Evolutionary conservation across 1,140 invertebrate genomes (phyloP).

Genomic region (Ladona fulva): DNA sequence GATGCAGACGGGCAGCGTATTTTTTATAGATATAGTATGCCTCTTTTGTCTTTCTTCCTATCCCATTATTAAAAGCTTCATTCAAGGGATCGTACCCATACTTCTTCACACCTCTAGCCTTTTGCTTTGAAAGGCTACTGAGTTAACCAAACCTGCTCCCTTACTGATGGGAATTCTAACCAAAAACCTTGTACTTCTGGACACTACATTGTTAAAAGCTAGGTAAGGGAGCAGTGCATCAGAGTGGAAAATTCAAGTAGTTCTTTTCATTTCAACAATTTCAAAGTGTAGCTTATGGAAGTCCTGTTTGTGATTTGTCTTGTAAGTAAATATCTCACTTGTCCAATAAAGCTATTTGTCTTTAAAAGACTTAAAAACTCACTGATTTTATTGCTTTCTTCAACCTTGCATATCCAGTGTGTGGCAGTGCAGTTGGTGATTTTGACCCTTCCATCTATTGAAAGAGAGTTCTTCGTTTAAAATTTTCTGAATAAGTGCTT

Average conservation of each 20-base stretch:
- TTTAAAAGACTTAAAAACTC: slow-evolving; percentile 12
- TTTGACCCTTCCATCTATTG: too few relatives aligned
- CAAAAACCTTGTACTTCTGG: slow-evolving; percentile 1
- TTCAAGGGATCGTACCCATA: background rate
- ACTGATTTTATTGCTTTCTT: background rate
- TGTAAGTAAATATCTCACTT: slow-evolving; percentile 19
- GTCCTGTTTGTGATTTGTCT: slow-evolving; percentile 18
- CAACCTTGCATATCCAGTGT: background rate
- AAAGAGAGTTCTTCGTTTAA: too few relatives aligned
- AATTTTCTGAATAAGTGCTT: too few relatives aligned
- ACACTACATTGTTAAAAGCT: slow-evolving; percentile 6
- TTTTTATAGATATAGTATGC: background rate
- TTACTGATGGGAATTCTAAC: background rate
- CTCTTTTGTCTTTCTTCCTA: background rate
- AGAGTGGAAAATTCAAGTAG: slow-evolving; percentile 15
- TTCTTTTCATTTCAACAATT: slow-evolving; percentile 10
- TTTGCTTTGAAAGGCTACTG: slow-evolving; percentile 7
- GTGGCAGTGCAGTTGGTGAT: too few relatives aligned
- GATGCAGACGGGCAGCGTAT: background rate
- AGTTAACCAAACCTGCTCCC: slow-evolving; percentile 1
- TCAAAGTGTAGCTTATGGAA: slow-evolving; percentile 17
- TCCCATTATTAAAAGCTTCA: slow-evolving; percentile 10
- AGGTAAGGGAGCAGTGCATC: background rate
- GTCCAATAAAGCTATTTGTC: slow-evolving; percentile 19
- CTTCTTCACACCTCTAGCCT: slow-evolving; percentile 9